Evolutionary conservation across 1,140 invertebrate species (phyloP), one percentile per base, ranked within the genome.

Genomic region (Caenorhabditis briggsae): DNA sequence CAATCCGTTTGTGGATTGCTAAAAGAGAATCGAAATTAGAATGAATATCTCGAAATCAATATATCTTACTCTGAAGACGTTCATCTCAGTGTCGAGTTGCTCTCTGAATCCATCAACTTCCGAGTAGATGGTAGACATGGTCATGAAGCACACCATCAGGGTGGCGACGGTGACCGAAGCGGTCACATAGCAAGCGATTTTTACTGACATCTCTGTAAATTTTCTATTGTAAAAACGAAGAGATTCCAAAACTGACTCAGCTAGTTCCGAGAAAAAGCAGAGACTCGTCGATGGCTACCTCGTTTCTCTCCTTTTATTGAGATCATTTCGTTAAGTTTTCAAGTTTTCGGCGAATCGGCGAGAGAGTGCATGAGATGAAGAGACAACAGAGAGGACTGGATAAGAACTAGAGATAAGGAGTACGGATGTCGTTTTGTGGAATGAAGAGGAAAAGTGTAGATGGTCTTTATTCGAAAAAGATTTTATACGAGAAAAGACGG

Each of bases 161-260:
- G 88, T 84, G 74, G 70, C 65, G 14, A 82, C 88, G 18, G 86
- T 85, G 56, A 89, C 46, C 25, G 85, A 58, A 46, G 88, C 83
- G 14, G 88, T 88, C 43, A 86, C 61, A 48, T 88, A 86, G 23
- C 85, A 87, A 11, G 84, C 88, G 9, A 84, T 87, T 41, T 89
- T 85, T 8, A 89, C 88, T 53, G 89, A 87, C 88, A 89, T 89
- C 43, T 82, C 86, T 82, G 85, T 43, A 88, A 87, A 64, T 64
- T 7, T 18, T 82, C 33, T 48, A 46, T 20, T 5, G 43, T 2
- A 41, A 56, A 58, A 8, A 23, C 6, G 50, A 82, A 14, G 58
- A 56, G 25, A 58, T 23, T 61, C 16, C 18, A 0, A 43, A 46
- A 64, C 11, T 70, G 64, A 78, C 70, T 50, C 70, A 78, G 46